phyloP scores from a whole-genome alignment of 2,888 invertebrate species.

The Hemaris fuciformis region DNA sequence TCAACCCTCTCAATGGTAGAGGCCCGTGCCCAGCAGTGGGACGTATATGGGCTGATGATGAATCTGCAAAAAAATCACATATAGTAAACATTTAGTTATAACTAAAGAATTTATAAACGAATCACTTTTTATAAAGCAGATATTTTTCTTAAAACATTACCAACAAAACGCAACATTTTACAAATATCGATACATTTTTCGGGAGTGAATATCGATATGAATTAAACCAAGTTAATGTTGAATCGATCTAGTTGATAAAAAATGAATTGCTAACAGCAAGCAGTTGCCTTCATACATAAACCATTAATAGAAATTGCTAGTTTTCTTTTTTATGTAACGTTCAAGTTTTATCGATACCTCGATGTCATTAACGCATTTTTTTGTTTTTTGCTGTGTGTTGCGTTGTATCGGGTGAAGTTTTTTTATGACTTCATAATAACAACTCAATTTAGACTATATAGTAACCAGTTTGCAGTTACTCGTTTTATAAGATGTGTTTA shows the following conservation, averaged over 20 bases:
- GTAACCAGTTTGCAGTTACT: background rate
- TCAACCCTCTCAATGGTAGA: no score
- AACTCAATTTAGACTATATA: background rate
- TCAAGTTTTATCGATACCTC: background rate
- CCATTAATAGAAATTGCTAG: background rate
- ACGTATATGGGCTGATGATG: no score
- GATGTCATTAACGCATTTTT: background rate
- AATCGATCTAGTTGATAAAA: background rate
- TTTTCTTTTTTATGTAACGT: background rate
- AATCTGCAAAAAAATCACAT: no score
- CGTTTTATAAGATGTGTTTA: background rate
- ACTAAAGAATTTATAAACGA: no score
- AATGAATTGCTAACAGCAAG: background rate
- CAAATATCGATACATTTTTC: background rate
- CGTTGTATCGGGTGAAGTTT: background rate
- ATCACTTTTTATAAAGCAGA: no score
- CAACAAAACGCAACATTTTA: no score
- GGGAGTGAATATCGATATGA: no score
- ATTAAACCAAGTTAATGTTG: background rate
- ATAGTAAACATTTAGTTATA: no score
- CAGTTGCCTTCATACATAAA: background rate
- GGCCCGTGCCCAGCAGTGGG: no score
- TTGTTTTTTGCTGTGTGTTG: background rate
- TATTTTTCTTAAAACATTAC: no score
- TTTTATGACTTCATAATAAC: background rate